A percentile compares a stretch with the other conserved stretches of the same genome.
Conservation (phyloP, 2,888 invertebrate species). For the Cyclophora albipunctata region DNA sequence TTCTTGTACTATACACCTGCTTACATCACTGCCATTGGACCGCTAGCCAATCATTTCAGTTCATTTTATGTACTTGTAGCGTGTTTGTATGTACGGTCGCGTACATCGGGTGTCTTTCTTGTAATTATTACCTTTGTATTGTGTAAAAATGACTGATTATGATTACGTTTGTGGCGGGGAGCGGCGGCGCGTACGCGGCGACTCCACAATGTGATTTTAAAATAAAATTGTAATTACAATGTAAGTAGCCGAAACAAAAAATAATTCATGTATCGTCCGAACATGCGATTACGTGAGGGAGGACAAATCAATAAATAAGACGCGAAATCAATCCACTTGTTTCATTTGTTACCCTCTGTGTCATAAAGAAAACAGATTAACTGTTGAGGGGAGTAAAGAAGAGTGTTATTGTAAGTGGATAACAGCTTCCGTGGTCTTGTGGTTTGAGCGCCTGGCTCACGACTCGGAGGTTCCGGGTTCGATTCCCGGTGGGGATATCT, state of each 20-base stretch:
- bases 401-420: no score
- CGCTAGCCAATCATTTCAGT: no score
- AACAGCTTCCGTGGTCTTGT: no score
- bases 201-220: conserved; percentile 69
- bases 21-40: no score
- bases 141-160: conserved; percentile 66
- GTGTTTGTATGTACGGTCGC: no score
- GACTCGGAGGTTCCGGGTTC: no score
- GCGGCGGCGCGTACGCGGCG: conserved; percentile 36
- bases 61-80: no score
- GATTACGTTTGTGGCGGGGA: conserved; percentile 42
- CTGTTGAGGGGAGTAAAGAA: no score
- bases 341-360: conserved; percentile 35
- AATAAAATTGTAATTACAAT: conserved; percentile 65
- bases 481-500: no score
- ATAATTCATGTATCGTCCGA: conserved; percentile 69
- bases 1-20: conserved; percentile 5
- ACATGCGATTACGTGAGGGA: conserved; percentile 63
- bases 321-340: conserved; percentile 55
- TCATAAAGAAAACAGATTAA: no score
- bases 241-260: conserved; percentile 71
- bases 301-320: conserved; percentile 74
- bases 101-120: no score
- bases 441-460: no score
- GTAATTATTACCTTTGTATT: conserved; percentile 10